Base-by-base conservation (phyloP, 2,113 vertebrate species). In the Theropithecus gelada region DNA sequence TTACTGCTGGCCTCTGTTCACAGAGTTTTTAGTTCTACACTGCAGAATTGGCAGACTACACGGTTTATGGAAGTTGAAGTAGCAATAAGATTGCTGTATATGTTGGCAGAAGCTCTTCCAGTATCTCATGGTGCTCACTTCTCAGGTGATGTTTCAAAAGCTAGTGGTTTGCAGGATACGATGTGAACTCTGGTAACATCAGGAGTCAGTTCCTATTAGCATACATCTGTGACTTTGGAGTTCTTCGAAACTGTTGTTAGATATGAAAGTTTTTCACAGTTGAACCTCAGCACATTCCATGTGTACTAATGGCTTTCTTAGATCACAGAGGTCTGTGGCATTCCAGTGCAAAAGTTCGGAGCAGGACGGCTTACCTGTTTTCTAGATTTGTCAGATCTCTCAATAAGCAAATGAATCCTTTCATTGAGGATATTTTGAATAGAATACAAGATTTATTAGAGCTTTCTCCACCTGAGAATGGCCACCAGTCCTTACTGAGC, bases 31-130 rank as follows among this genome's bases (percentile, higher is more conserved):
- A 99, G 98, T 98, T 98, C 98, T 98, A 99, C 99, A 11, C 99
- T 99, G 98, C 99, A 99, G 98, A 99, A 98, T 55, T 99, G 99
- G 99, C 99, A 99, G 98, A 98, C 99, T 0, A 98, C 99, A 0
- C 92, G 98, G 9, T 99, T 99, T 98, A 99, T 99, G 99, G 99
- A 99, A 98, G 99, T 99, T 94, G 99, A 99, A 98, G 99, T 99
- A 89, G 99, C 99, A 78, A 99, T 99, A 98, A 97, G 99, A 87
- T 98, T 99, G 98, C 98, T 99, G 43, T 99, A 99, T 98, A 99
- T 99, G 99, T 98, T 99, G 97, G 99, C 99, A 8, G 99, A 99
- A 97, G 99, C 99, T 23, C 99, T 99, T 98, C 99, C 99, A 2
- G 99, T 99, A 2, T 99, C 99, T 32, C 99, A 99, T 72, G 99